Conservation (phyloP, 2,113 vertebrate genomes). For the Aix galericulata region DNA sequence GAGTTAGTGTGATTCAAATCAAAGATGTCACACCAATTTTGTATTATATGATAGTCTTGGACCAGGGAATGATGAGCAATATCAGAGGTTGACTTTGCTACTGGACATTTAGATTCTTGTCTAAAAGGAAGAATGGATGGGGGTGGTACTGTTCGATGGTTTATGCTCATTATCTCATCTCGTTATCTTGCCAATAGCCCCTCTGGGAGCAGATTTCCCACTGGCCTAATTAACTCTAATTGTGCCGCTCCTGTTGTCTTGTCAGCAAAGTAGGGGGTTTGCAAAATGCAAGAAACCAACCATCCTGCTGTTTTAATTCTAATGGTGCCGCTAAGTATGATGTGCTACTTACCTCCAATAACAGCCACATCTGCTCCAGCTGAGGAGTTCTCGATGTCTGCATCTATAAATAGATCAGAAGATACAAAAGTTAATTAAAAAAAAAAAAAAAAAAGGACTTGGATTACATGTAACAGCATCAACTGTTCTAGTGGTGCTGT, state of each 20-base stretch:
- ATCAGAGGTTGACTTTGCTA: neutral
- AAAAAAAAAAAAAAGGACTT: neutral
- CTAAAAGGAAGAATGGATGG: neutral
- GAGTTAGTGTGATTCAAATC: neutral
- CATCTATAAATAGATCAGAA: constrained; percentile 66
- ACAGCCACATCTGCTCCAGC: constrained; percentile 66
- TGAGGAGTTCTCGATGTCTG: constrained; percentile 34
- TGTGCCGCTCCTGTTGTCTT: constrained; percentile 4
- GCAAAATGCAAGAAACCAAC: constrained; percentile 7
- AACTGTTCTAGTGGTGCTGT: neutral
- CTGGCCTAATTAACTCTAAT: constrained; percentile 59
- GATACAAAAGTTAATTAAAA: constrained; percentile 28
- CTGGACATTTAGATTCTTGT: neutral
- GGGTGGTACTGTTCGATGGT: neutral
- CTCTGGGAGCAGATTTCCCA: constrained; percentile 51
- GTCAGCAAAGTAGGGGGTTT: neutral
- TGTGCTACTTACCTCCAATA: constrained; percentile 68
- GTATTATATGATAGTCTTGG: neutral
- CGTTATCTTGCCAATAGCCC: constrained; percentile 5
- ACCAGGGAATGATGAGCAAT: neutral
- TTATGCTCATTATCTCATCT: constrained; percentile 41
- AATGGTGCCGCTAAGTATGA: neutral
- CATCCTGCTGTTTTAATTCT: neutral
- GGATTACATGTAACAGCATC: neutral
- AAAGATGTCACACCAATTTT: neutral